phyloP scores from a whole-genome alignment of 2,797 vertebrate genomes.

The Anniella stebbinsi region DNA sequence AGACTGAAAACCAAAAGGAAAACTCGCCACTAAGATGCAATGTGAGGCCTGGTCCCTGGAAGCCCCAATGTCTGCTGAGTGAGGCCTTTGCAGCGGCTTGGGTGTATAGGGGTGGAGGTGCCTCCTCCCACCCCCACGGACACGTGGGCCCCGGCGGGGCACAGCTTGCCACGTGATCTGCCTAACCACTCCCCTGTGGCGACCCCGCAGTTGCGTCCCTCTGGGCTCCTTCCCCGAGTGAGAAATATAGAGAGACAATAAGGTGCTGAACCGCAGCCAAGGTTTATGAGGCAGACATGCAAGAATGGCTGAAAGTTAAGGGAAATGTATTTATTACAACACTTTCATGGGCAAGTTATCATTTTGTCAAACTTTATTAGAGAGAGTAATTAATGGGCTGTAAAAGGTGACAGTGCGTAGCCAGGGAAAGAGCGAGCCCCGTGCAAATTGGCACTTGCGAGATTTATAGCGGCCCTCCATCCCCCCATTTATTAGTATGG shows the following conservation, averaged over 20 bases:
- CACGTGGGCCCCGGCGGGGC: too few species aligned
- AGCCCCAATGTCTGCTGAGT: too few species aligned
- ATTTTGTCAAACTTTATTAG: conserved; percentile 91
- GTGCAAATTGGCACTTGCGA: conserved; percentile 81
- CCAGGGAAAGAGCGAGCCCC: conserved; percentile 82
- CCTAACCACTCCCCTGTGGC: background rate
- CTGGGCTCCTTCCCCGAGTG: conserved; percentile 15
- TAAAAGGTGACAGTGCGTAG: conserved; percentile 86
- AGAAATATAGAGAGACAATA: conserved; percentile 66
- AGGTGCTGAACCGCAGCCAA: conserved; percentile 75
- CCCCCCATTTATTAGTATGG: conserved; percentile 81
- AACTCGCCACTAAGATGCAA: background rate
- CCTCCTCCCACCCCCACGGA: background rate
- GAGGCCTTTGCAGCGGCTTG: background rate
- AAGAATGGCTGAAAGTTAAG: conserved; percentile 81
- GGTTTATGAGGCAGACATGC: conserved; percentile 84
- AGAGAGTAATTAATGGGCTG: conserved; percentile 88
- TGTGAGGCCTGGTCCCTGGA: too few species aligned
- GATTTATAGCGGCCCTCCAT: conserved; percentile 83
- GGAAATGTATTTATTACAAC: conserved; percentile 87
- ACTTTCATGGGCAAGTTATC: conserved; percentile 88
- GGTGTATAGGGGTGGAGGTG: background rate
- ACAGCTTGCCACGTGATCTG: background rate
- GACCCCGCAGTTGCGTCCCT: accelerated
- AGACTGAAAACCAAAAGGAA: background rate